phyloP scores from a whole-genome alignment of 1,140 invertebrate genomes.

The Orussus abietinus region DNA sequence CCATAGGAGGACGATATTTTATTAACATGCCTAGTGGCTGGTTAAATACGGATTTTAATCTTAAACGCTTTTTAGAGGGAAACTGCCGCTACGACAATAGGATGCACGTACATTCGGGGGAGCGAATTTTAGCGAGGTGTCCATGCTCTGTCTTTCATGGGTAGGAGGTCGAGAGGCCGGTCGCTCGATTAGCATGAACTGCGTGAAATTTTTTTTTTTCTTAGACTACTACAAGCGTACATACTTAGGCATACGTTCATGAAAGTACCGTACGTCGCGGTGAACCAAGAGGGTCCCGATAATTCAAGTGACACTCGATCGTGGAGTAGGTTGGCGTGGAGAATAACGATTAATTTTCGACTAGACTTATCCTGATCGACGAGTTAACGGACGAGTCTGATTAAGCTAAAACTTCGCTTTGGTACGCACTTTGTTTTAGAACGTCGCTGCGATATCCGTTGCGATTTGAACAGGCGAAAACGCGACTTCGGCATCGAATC shows the following conservation, averaged over 20 bases:
- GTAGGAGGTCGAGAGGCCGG: background rate
- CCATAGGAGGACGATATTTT: constrained; percentile 39
- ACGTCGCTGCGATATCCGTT: constrained; percentile 2
- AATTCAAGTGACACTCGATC: too few species aligned
- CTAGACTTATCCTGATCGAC: too few species aligned
- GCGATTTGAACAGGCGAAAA: constrained; percentile 1
- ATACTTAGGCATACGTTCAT: constrained; percentile 1
- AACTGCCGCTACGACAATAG: constrained; percentile 41
- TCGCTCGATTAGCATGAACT: too few species aligned
- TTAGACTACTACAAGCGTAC: background rate
- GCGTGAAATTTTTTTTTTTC: background rate
- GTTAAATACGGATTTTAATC: constrained; percentile 21
- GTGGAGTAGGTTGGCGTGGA: too few species aligned
- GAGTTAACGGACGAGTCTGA: too few species aligned
- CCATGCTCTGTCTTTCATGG: background rate
- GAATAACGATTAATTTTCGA: too few species aligned
- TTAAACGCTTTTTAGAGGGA: constrained; percentile 27
- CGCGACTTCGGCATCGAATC: constrained; percentile 1
- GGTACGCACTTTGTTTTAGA: too few species aligned
- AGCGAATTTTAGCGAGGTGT: background rate
- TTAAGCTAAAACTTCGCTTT: too few species aligned
- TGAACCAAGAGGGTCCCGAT: background rate
- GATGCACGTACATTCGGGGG: constrained; percentile 15
- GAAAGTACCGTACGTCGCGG: background rate
- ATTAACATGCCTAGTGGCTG: constrained; percentile 30